These are phyloP conservation scores for Ametastegia equiseti DNA, from an alignment of 2,888 invertebrate genomes.

Conservation along the genomic window DNA sequence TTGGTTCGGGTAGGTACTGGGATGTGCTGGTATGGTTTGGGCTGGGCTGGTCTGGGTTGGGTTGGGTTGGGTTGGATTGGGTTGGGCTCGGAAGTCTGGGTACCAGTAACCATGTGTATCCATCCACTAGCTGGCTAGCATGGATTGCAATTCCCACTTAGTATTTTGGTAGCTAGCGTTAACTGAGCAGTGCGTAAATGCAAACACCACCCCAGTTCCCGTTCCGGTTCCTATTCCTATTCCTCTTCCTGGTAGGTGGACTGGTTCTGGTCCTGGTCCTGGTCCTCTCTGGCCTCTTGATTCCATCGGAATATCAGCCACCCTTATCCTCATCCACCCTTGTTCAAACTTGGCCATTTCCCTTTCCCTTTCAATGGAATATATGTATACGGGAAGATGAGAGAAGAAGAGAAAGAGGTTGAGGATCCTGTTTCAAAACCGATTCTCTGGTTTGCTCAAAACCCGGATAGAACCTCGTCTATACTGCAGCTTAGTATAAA, in stretches of 20 bases:
- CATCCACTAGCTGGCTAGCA: conserved; percentile 58
- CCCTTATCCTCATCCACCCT: too few species aligned
- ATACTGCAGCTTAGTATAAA: neutral
- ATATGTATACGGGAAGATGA: too few species aligned
- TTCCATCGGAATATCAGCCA: conserved; percentile 34
- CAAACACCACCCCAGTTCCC: conserved; percentile 56
- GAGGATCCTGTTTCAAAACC: conserved; percentile 26
- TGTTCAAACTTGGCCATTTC: conserved; percentile 43
- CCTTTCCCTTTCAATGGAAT: too few species aligned
- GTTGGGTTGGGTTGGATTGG: too few species aligned
- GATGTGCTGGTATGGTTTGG: conserved; percentile 47
- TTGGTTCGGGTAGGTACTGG: too few species aligned
- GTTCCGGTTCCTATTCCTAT: conserved; percentile 2
- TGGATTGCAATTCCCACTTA: conserved; percentile 60
- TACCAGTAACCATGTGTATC: conserved; percentile 52
- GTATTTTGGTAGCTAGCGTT: conserved; percentile 63
- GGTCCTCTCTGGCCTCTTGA: conserved; percentile 23
- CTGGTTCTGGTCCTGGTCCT: neutral
- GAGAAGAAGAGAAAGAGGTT: neutral
- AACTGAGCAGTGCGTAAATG: conserved; percentile 63
- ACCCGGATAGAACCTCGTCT: conserved; percentile 1
- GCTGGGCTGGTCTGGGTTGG: neutral
- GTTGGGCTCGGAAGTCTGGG: conserved; percentile 6
- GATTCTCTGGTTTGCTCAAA: conserved; percentile 15
- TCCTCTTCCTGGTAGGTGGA: neutral